Base-by-base conservation (phyloP, 2,888 invertebrate species). In the Sepioteuthis lessoniana region DNA sequence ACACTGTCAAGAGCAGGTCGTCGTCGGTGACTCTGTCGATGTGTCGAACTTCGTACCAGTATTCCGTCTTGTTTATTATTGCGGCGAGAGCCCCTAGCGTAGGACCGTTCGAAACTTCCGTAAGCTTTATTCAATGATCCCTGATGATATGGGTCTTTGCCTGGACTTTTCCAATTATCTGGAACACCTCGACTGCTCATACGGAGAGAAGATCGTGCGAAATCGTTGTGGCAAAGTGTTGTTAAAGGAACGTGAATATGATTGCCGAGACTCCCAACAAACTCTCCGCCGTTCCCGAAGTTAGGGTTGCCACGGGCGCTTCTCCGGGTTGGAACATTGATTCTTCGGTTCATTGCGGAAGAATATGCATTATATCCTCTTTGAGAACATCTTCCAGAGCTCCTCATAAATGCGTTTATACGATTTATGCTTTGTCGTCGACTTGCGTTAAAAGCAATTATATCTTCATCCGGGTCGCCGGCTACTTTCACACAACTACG, bases 361-460 rank as follows among this genome's bases (percentile, higher is more conserved):
- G 92, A 42, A 21, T 92, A 47, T 7, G 46, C 92, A 4, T 47
- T n/a, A 10, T 92, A 47, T 4, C 92, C 47, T n/a, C 92, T 42
- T 92, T 92, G 92, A n/a, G 92, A 92, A 92, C n/a, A 92, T 47
- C 92, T 92, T n/a, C 46, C 92, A 16, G 92, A 92, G 47, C 47
- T 92, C 0, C 92, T 46, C 19, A 42, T 38, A 7, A 92, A 92
- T 19, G 92, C 42, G n/a, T 92, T 92, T 10, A 92, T 92, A 19
- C 47, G 31, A 10, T 92, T 42, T 47, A 92, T 92, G 46, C 92
- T 92, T 28, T 92, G 42, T n/a, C 92, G 92, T n/a, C 92, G 92
- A 19, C 46, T 37, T 5, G 28, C 92, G 47, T 92, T 92, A 10
- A 92, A 92, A 31, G 42, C 46, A 47, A 92, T 42, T n/a, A 92